Evolutionary conservation across 2,113 vertebrate species (phyloP), one percentile per base, ranked within the genome.

Genomic region (Ibidorhyncha struthersii): DNA sequence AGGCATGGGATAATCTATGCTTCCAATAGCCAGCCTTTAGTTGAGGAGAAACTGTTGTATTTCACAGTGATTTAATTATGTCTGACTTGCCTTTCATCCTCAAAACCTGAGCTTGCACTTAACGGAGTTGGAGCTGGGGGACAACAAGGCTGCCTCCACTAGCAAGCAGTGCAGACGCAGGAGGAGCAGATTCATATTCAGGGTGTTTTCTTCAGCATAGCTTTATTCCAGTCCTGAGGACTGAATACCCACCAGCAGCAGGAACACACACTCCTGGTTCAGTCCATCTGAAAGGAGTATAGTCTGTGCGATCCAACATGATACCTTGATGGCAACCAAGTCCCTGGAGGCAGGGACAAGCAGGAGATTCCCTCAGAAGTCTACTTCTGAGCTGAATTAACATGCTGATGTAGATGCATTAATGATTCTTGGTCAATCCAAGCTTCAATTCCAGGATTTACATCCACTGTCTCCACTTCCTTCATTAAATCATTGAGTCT

Each of bases 171-270:
- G 10, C 14, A 76, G 63, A 59, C 1, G 1, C 16, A 29, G 53
- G 36, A 77, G 34, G 4, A 61, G 6, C 29, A 36, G 11, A 40
- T 56, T 70, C 29, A 34, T 0, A 0, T 32, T 61, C 1, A 0
- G 8, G 8, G 10, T n/a, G 40, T 19, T 82, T 69, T 76, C 34
- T 72, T 69, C 53, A 65, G n/a, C 8, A 26, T 17, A 66, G 15
- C 13, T 91, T 81, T 86, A 41, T 83, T 77, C 36, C 56, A 13
- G 5, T 59, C 26, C 58, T 58, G 30, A 76, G 18, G 23, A 63
- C 40, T 86, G 70, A 74, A 92, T 27, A 34, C 9, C 4, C 45
- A 38, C 6, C 32, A 84, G 38, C 65, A 86, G 41, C 50, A 82
- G 38, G 26, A 71, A 14, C 55, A 38, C 38, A 23, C 7, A 5